These are phyloP conservation scores for Pygoscelis adeliae DNA, from an alignment of 2,113 vertebrate genomes.

Conservation along the genomic window DNA sequence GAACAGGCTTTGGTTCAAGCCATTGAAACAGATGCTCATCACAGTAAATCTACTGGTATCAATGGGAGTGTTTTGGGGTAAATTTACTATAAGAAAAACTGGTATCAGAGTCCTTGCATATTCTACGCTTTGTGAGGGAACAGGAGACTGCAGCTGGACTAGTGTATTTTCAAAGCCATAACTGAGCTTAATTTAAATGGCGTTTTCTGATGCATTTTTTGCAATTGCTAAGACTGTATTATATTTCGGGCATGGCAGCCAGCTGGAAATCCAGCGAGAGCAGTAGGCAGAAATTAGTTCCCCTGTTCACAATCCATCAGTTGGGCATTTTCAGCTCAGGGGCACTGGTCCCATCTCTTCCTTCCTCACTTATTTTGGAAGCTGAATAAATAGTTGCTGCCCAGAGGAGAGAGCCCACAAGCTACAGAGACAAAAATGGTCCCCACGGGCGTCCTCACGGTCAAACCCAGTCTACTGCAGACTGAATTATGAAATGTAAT, in stretches of 20 bases:
- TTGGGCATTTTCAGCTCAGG: background rate
- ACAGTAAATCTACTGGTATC: background rate
- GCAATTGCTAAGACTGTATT: background rate
- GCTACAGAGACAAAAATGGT: background rate
- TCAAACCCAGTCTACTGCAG: background rate
- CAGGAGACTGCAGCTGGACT: background rate
- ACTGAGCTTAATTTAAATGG: background rate
- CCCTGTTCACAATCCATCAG: background rate
- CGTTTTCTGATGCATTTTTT: background rate
- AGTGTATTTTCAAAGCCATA: background rate
- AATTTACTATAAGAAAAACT: background rate
- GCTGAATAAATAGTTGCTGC: background rate
- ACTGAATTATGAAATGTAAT: slow-evolving; percentile 27
- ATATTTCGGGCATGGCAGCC: background rate
- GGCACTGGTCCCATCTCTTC: background rate
- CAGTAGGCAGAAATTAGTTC: background rate
- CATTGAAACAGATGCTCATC: background rate
- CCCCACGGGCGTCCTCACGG: background rate
- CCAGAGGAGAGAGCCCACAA: background rate
- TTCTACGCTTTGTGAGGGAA: background rate
- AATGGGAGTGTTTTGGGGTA: background rate
- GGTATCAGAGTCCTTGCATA: background rate
- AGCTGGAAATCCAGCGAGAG: background rate
- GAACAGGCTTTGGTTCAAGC: background rate
- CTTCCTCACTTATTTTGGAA: slow-evolving; percentile 17